These are phyloP conservation scores for Microctonus hyperodae DNA, from an alignment of 2,888 invertebrate species.

Conservation along the genomic window DNA sequence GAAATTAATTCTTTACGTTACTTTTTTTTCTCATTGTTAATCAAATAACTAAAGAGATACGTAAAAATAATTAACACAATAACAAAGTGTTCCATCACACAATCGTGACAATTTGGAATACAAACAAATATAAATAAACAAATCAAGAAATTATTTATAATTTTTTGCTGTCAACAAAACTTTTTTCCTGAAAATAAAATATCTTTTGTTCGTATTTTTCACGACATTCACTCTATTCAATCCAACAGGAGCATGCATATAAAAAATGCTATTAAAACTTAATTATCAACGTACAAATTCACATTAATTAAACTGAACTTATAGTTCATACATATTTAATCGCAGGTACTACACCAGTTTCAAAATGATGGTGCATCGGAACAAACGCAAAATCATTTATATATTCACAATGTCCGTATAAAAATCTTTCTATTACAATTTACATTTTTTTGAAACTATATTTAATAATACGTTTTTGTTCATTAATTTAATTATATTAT, in stretches of 20 bases:
- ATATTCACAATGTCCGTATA: constrained; percentile 45
- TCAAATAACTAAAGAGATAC: background rate
- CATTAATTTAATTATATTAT: no score
- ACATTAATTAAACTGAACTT: background rate
- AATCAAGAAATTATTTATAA: background rate
- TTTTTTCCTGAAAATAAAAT: background rate
- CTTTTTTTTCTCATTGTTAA: background rate
- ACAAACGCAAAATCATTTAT: constrained; percentile 50
- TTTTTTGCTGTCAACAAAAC: background rate
- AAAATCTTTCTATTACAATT: no score
- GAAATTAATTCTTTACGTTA: background rate
- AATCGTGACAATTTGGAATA: background rate
- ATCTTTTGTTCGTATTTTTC: background rate
- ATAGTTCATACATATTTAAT: constrained; percentile 8
- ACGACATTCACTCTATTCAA: background rate
- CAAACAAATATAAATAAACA: background rate
- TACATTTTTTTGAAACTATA: no score
- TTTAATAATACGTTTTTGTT: background rate
- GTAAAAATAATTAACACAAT: background rate
- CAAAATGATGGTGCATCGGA: constrained; percentile 39
- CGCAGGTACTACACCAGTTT: constrained; percentile 7
- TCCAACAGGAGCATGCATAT: background rate
- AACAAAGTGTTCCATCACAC: background rate
- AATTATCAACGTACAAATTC: background rate
- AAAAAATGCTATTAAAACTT: background rate